Evolutionary conservation across 2,888 invertebrate species (phyloP), one percentile per base, ranked within the genome.

Genomic region (Chymomyza fuscimana): DNA sequence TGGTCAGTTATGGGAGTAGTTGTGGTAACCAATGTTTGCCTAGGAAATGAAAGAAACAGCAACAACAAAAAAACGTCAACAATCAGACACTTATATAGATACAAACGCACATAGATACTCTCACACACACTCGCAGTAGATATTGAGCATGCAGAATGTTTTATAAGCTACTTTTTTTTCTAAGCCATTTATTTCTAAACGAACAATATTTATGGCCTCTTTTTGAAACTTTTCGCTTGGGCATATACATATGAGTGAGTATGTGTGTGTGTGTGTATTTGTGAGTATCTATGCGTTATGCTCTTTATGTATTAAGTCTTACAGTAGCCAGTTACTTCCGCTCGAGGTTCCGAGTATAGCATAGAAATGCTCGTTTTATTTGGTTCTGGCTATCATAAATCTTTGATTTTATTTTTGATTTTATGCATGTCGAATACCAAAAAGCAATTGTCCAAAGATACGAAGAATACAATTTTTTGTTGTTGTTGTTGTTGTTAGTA

Each of bases 181-280:
- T 72, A 74, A 72, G 71, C 86, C 83, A 82, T 86, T 86, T 83
- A 87, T 83, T 87, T 86, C 77, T 79, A 84, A 85, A 86, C 86
- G 84, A 81, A 86, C 88, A 86, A 87, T 87, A 86, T 86, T 86
- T 86, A 86, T 86, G 88, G 85, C 83, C 82, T 77, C 84, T 79
- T 80, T 84, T 67, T 74, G 72, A 65, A 29, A 65, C 67, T 68
- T 69, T 76, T 66, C 69, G 74, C 56, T 72, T 61, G 58, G 12
- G 25, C 10, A 25, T 54, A n/a, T 12, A 7, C 12, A 12, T 46
- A 12, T 46, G 40, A 12, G 40, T 32, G 32, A 7, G 32, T 40
- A 10, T 40, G 40, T 40, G 12, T 40, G 40, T 12, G 40, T 46
- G 40, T 12, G 40, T 12, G 40, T 46, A 2, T 46, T 5, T 46